Percentiles rank a stretch among this genome's conserved stretches.
Evolutionary conservation across 2,113 vertebrate genomes (phyloP).

Genomic region (Melanotaenia duboulayi): DNA sequence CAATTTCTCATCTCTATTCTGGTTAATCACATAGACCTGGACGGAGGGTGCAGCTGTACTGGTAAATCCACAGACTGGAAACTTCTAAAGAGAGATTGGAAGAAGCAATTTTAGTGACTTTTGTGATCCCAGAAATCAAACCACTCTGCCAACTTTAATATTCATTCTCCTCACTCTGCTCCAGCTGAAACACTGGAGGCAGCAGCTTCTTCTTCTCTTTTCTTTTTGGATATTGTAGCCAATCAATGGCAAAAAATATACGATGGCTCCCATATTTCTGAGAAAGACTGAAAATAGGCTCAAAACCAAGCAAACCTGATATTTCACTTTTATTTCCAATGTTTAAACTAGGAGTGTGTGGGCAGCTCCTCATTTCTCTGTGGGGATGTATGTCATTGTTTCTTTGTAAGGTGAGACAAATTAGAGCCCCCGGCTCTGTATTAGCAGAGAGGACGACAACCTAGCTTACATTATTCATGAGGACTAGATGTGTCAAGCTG

Average conservation of each 20-base stretch:
- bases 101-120: too few species aligned
- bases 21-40: too few species aligned
- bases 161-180: too few species aligned
- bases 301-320: constrained; percentile 10
- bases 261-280: not conserved
- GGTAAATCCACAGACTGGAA: not conserved
- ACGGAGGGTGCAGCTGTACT: not conserved
- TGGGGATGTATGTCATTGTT: constrained; percentile 21
- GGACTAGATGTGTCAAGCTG: constrained; percentile 26
- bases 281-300: not conserved
- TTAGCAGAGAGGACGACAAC: constrained; percentile 20
- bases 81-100: too few species aligned
- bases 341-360: constrained; percentile 19
- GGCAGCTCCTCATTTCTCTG: constrained; percentile 4
- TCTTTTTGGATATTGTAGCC: too few species aligned
- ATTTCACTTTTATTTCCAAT: constrained; percentile 35
- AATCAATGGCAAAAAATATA: not conserved
- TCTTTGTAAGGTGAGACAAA: constrained; percentile 53
- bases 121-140: too few species aligned
- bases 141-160: too few species aligned
- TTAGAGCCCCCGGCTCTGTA: constrained; percentile 52
- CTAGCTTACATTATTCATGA: constrained; percentile 63
- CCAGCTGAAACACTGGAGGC: too few species aligned
- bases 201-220: too few species aligned
- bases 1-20: not conserved